Conservation (phyloP, 2,888 invertebrate genomes). For the Leptura quadrifasciata region DNA sequence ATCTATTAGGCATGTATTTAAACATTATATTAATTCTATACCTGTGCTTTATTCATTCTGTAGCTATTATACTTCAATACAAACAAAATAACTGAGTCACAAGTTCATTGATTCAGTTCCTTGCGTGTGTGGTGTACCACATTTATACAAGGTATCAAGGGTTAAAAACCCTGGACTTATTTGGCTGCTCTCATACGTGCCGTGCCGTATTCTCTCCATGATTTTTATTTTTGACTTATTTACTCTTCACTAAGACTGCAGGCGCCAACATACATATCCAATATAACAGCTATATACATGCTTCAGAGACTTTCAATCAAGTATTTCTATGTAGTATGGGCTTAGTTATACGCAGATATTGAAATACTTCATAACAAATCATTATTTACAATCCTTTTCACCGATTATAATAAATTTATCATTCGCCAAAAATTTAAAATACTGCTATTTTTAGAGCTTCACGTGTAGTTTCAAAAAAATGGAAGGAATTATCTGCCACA, state of each 20-base stretch:
- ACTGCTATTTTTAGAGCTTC: too few species aligned
- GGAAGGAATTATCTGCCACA: too few species aligned
- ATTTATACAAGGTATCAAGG: conserved; percentile 20
- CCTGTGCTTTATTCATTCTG: neutral
- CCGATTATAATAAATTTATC: neutral
- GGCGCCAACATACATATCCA: conserved; percentile 16
- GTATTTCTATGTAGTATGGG: neutral
- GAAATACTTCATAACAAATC: neutral
- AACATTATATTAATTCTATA: too few species aligned
- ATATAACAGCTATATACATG: neutral
- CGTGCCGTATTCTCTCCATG: conserved; percentile 4
- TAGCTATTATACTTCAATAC: conserved; percentile 33
- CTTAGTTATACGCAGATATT: neutral
- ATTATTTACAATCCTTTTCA: neutral
- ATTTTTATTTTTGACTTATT: conserved; percentile 25
- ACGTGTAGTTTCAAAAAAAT: too few species aligned
- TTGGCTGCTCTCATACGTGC: neutral
- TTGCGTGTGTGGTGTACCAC: conserved; percentile 40
- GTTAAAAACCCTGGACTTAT: conserved; percentile 20
- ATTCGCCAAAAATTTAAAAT: too few species aligned
- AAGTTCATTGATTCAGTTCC: conserved; percentile 52
- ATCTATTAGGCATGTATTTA: too few species aligned
- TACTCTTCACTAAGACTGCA: neutral
- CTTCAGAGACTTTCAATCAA: neutral
- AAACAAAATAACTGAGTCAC: conserved; percentile 54